Evolutionary conservation across 1,140 invertebrate species (phyloP).

Genomic region (Drosophila nigrodunni): DNA sequence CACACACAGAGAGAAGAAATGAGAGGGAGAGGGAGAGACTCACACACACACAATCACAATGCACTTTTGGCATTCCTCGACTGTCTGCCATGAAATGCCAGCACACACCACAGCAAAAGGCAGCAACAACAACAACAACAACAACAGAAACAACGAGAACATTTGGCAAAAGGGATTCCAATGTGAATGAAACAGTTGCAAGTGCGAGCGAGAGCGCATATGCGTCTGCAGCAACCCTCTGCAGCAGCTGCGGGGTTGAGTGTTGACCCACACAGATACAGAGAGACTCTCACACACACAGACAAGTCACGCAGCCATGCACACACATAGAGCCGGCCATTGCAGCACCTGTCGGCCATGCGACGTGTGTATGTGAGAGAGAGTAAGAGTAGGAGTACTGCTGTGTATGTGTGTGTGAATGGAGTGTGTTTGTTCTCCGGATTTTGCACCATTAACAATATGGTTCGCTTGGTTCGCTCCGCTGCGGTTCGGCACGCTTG

Average conservation of each 20-base stretch:
- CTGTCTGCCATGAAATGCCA: slow-evolving; percentile 69
- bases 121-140: slow-evolving; percentile 45
- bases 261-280: slow-evolving; percentile 35
- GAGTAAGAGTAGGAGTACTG: slow-evolving; percentile 36
- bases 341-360: slow-evolving; percentile 84
- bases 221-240: slow-evolving; percentile 56
- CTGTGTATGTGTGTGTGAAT: slow-evolving; percentile 40
- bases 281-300: slow-evolving; percentile 27
- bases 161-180: slow-evolving; percentile 44
- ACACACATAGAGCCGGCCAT: slow-evolving; percentile 65
- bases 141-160: slow-evolving; percentile 35
- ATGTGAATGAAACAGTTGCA: slow-evolving; percentile 68
- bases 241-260: slow-evolving; percentile 32
- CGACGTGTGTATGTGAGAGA: slow-evolving; percentile 41
- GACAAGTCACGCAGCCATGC: slow-evolving; percentile 1
- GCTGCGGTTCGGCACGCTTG: slow-evolving; percentile 46
- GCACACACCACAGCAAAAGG: slow-evolving; percentile 43
- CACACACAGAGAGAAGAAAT: slow-evolving; percentile 11
- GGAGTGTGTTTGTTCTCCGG: slow-evolving; percentile 56
- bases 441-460: slow-evolving; percentile 82
- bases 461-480: slow-evolving; percentile 47
- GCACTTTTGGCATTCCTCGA: slow-evolving; percentile 78
- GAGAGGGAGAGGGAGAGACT: slow-evolving; percentile 20
- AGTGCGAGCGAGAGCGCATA: slow-evolving; percentile 23
- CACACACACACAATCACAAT: slow-evolving; percentile 39